Base-by-base conservation (phyloP, 2,888 invertebrate genomes). In the Dicyrtoma fusca region DNA sequence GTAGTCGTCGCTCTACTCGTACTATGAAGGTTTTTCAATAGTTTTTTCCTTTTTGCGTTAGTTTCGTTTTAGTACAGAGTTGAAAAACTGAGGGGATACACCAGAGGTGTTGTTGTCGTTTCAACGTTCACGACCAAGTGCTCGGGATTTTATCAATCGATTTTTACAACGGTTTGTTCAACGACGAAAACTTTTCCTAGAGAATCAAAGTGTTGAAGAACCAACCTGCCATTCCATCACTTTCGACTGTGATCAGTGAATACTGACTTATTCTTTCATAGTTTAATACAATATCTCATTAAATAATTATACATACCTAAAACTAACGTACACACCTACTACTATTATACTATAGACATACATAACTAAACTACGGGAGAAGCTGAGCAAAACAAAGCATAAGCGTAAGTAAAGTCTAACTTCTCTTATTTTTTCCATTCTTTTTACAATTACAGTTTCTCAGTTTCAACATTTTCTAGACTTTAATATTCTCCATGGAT, bases 171-270 rank as follows among this genome's bases (percentile, higher is more conserved):
- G 25, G 49, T 64, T 49, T 64, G 51, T 64, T 64, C 51, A 45
- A 53, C 64, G 51, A 64, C 49, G 51, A 64, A 64, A 51, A 64
- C 45, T 63, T 11, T 64, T 64, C 17, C 25, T 44, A 17, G 21
- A 64, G 45, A 64, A 64, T 64, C 64, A 49, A 51, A 64, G 51
- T 64, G 49, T 64, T 64, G 51, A 85, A 68, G 53, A 84, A 71
- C 82, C 83, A 64, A 84, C 85, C 82, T 85, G 84, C 84, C 83
- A 71, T 68, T 68, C 70, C 70, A 71, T 61, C 70, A 53, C 64
- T 63, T 62, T 55, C 70, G 70, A 61, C 70, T 71, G 70, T 71
- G 70, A 71, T 71, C 53, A 71, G 49, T 63, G 51, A 26, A 53
- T 64, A 71, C 70, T 71, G 70, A 68, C 68, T 68, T 57, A 68